Evolutionary conservation across 2,113 vertebrate genomes (phyloP).

Genomic region (Anser cygnoides): DNA sequence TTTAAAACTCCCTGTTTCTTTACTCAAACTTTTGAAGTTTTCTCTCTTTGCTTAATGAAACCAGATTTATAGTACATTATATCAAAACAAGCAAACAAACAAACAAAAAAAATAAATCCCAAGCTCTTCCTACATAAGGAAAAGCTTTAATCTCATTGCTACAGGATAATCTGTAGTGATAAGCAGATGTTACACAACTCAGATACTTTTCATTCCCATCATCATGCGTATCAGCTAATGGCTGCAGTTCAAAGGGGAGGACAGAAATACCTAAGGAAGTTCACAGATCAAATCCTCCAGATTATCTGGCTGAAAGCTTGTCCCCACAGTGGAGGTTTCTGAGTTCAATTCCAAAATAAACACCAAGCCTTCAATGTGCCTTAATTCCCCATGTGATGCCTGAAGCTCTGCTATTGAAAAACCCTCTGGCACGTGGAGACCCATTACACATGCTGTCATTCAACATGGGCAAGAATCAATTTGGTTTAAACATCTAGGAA

Average conservation of each 20-base stretch:
- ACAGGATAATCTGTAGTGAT: slow-evolving; percentile 52
- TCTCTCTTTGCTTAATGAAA: background rate
- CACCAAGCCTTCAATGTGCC: background rate
- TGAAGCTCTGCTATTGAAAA: slow-evolving; percentile 4
- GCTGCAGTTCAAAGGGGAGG: background rate
- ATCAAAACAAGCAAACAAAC: background rate
- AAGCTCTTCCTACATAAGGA: background rate
- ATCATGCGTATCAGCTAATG: background rate
- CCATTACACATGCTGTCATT: slow-evolving; percentile 14
- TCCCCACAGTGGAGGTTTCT: background rate
- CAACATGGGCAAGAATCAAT: background rate
- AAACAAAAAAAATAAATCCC: background rate
- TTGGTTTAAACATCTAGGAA: background rate
- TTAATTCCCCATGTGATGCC: slow-evolving; percentile 39
- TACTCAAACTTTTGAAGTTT: background rate
- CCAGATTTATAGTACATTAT: background rate
- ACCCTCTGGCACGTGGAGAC: background rate
- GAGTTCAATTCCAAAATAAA: slow-evolving; percentile 50
- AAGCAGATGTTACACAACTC: slow-evolving; percentile 54
- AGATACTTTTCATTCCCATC: slow-evolving; percentile 1
- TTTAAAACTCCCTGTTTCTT: background rate
- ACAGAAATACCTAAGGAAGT: slow-evolving; percentile 42
- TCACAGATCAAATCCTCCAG: slow-evolving; percentile 50
- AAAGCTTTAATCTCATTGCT: slow-evolving; percentile 60
- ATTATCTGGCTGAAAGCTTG: slow-evolving; percentile 56